Percentiles rank a stretch among this genome's conserved stretches.
These are phyloP conservation scores for Chlorodrepanis virens DNA, from an alignment of 2,113 vertebrate species.

Conservation along the genomic window DNA sequence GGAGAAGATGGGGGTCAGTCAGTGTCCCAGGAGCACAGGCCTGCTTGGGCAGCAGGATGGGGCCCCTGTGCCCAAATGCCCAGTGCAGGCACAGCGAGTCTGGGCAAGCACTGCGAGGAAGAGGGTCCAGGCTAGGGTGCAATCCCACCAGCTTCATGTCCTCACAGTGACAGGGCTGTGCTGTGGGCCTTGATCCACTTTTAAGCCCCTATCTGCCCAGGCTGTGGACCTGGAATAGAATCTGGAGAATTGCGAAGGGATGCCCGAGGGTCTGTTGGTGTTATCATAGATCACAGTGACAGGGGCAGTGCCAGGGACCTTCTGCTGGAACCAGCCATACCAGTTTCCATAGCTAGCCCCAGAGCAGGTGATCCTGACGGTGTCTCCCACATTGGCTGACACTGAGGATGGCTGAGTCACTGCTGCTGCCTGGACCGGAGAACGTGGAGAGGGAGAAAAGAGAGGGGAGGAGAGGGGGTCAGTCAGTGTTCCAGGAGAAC, in stretches of 20 bases:
- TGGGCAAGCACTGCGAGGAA: accelerated
- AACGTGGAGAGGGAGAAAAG: background rate
- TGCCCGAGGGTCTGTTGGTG: no score
- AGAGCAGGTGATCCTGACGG: background rate
- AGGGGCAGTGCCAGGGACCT: background rate
- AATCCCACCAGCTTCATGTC: no score
- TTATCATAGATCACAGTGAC: no score
- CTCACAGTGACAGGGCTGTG: background rate
- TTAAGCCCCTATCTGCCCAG: background rate
- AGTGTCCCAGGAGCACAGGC: background rate
- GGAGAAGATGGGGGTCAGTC: background rate
- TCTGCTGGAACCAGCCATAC: background rate
- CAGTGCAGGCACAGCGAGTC: background rate
- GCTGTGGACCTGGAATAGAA: background rate
- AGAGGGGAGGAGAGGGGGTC: background rate
- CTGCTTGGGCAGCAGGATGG: background rate
- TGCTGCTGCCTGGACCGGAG: background rate
- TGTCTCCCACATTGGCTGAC: background rate
- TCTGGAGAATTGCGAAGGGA: no score
- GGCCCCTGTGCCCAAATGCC: background rate
- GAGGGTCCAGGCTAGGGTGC: background rate
- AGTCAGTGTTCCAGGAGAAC: background rate
- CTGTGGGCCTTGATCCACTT: accelerated
- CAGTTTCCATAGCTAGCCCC: accelerated
- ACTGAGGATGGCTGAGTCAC: accelerated